Base-by-base conservation (phyloP, 2,888 invertebrate genomes). In the Pseudococcus jackbeardsleyi region DNA sequence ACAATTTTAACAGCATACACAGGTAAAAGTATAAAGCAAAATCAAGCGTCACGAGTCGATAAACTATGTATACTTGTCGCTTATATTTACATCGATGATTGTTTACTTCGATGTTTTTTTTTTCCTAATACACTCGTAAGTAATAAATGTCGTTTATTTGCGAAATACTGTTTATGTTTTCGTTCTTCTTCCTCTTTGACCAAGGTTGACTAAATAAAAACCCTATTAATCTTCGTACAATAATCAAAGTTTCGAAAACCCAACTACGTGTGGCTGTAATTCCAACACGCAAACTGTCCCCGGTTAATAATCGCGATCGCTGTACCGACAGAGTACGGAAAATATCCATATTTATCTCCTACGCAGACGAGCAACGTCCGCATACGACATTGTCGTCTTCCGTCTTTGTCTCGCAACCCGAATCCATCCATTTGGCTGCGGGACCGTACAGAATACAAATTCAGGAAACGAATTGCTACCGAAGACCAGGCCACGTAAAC, bases 211-310 rank as follows among this genome's bases (percentile, higher is more conserved):
- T 15, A 9, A 68, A 68, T 68, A 68, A 68, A 68, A 68, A 68
- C 68, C 19, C 68, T 26, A 68, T 68, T 68, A 68, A 68, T 68
- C 68, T 68, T 68, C 68, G 68, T 68, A 54, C n/a, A 26, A 9
- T 26, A 26, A 68, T 26, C 26, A 68, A 26, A 26, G 68, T 8
- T 54, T 50, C n/a, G n/a, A 54, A 42, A 68, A 68, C n/a, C 12
- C 6, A 8, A 54, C n/a, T 54, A 54, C 54, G 54, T 15, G 54
- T 8, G 15, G 12, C 50, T n/a, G n/a, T 54, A 54, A 54, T n/a
- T n/a, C 54, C n/a, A n/a, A n/a, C 54, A 54, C 54, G 54, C 15
- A 54, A n/a, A 54, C 54, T n/a, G 15, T 54, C 5, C 54, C 4
- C 12, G 11, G n/a, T n/a, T 54, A 17, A 54, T 54, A n/a, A n/a